Percentiles rank a stretch among this genome's conserved stretches.
phyloP scores from a whole-genome alignment of 2,113 vertebrate species.

The Cavia aperea region DNA sequence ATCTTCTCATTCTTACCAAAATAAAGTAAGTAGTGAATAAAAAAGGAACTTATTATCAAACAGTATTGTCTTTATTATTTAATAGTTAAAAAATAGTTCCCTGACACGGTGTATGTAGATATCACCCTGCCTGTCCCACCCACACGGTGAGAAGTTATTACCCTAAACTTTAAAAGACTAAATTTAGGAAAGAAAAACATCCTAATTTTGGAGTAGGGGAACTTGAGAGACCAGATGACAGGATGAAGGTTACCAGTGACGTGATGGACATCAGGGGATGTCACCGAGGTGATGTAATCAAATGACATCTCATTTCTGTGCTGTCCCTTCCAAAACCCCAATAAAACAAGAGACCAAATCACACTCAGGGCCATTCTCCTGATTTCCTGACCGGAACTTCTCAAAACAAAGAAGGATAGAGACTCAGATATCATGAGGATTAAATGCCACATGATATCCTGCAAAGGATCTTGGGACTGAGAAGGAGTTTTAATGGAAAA shows the following conservation, averaged over 20 bases:
- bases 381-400: not conserved
- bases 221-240: not conserved
- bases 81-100: slow-evolving; percentile 13
- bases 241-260: not conserved
- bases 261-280: not conserved
- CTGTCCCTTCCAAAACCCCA: not conserved
- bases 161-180: not conserved
- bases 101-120: not conserved
- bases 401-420: not conserved
- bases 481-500: not conserved
- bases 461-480: not conserved
- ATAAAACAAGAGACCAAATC: not conserved
- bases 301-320: not conserved
- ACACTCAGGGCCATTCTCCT: not conserved
- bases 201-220: not conserved
- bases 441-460: not conserved
- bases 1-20: not conserved
- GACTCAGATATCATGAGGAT: not conserved
- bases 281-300: not conserved
- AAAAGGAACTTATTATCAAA: not conserved
- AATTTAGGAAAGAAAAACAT: not conserved
- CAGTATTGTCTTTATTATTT: not conserved
- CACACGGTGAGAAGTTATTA: not conserved
- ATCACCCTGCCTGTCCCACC: not conserved
- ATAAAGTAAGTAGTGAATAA: not conserved